Conservation (phyloP, 2,797 vertebrate genomes). For the Xenopus petersii region DNA sequence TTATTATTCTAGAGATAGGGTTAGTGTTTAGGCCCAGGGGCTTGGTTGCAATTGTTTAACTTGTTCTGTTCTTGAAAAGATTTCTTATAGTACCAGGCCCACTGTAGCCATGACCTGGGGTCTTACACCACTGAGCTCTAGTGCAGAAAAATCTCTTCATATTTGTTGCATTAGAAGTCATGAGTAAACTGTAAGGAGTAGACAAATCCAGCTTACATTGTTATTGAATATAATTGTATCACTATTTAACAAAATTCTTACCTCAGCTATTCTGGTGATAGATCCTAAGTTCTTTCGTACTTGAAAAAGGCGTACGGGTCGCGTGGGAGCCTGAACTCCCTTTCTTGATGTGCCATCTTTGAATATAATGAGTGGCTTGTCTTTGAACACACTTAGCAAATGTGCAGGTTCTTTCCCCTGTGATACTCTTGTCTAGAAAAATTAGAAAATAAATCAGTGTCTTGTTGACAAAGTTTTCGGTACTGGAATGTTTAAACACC, state of each 20-base stretch:
- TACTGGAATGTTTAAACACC: no score
- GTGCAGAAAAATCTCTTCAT: no score
- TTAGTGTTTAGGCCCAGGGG: no score
- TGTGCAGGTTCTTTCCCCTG: slow-evolving; percentile 92
- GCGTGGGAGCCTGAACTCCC: slow-evolving; percentile 64
- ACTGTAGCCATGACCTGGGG: no score
- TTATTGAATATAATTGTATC: not conserved
- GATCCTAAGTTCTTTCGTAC: slow-evolving; percentile 78
- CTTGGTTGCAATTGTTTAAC: no score
- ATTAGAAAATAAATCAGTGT: not conserved
- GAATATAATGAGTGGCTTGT: slow-evolving; percentile 81
- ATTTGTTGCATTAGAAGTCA: not conserved
- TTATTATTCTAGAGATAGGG: no score
- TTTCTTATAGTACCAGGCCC: no score
- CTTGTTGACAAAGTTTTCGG: no score
- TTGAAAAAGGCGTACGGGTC: slow-evolving; percentile 78
- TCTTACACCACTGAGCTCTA: no score
- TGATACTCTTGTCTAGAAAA: slow-evolving; percentile 74
- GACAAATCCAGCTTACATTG: not conserved
- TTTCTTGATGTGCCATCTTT: slow-evolving; percentile 80
- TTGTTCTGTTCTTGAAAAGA: no score
- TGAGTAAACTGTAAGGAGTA: not conserved
- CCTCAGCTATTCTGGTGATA: slow-evolving; percentile 84
- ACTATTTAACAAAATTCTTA: slow-evolving; percentile 50
- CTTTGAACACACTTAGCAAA: slow-evolving; percentile 83